phyloP scores from a whole-genome alignment of 1,140 invertebrate species.

The Zaprionus lachaisei region DNA sequence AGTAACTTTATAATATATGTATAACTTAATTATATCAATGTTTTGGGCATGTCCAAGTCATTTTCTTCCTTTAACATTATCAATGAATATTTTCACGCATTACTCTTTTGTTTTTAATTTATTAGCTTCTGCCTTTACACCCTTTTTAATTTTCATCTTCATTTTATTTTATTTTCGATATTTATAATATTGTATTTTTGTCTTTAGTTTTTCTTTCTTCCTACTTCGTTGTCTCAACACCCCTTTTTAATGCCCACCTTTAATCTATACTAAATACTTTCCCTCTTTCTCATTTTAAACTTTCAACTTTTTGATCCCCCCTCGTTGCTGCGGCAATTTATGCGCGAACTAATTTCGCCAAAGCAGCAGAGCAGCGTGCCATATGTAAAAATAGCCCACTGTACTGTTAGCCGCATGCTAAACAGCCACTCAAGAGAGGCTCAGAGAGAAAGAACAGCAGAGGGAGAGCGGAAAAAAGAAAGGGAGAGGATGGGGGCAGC shows the following conservation, averaged over 20 bases:
- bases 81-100: no score
- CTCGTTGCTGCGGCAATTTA: slow-evolving; percentile 57
- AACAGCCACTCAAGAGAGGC: slow-evolving; percentile 41
- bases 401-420: slow-evolving; percentile 40
- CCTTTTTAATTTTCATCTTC: no score
- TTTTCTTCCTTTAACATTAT: no score
- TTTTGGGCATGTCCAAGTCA: no score
- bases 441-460: slow-evolving; percentile 5
- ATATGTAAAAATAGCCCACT: slow-evolving; percentile 67
- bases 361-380: slow-evolving; percentile 46
- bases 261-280: not conserved
- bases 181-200: no score
- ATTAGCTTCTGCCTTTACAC: no score
- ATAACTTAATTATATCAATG: no score
- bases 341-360: slow-evolving; percentile 73
- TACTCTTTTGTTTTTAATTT: no score
- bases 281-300: not conserved
- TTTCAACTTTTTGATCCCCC: slow-evolving; percentile 38
- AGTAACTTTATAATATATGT: no score
- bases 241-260: not conserved
- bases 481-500: slow-evolving; percentile 9
- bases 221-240: no score
- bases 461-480: not conserved
- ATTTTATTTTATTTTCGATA: no score
- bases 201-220: no score